Conservation (phyloP, 2,888 invertebrate species). For the Leptogaster cylindrica region DNA sequence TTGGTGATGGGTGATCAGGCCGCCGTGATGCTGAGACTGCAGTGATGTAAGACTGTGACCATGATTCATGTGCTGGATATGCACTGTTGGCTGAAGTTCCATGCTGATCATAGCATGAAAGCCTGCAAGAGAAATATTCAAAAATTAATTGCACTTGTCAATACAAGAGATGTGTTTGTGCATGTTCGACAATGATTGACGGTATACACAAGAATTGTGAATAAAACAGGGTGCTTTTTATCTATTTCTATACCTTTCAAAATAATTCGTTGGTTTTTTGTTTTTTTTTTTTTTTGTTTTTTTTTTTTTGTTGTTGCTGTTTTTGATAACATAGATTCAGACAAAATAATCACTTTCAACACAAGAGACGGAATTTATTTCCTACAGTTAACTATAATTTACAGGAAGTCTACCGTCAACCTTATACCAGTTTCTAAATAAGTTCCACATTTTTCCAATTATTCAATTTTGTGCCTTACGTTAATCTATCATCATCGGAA, state of each 20-base stretch:
- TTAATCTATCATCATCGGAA: neutral
- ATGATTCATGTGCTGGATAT: constrained; percentile 56
- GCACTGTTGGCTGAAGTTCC: constrained; percentile 58
- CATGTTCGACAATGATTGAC: neutral
- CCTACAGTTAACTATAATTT: too few species aligned
- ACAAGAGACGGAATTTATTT: too few species aligned
- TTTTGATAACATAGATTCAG: too few species aligned
- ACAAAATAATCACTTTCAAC: too few species aligned
- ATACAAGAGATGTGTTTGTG: too few species aligned
- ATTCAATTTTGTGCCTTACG: neutral
- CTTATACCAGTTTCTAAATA: too few species aligned
- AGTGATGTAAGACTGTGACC: constrained; percentile 49
- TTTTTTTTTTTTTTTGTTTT: too few species aligned
- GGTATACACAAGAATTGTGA: neutral
- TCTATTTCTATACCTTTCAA: too few species aligned
- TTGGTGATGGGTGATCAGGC: constrained; percentile 50
- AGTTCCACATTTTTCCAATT: too few species aligned
- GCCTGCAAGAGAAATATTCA: neutral
- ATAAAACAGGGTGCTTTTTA: neutral
- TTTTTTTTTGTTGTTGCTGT: too few species aligned
- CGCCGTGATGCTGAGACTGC: constrained; percentile 51
- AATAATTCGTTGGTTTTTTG: too few species aligned
- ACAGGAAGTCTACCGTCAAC: too few species aligned
- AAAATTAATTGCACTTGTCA: constrained; percentile 6
- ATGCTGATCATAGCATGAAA: constrained; percentile 57